Evolutionary conservation across 92 coral and sea anemone species (phyloP).

Genomic region (Actinernus sp.): DNA sequence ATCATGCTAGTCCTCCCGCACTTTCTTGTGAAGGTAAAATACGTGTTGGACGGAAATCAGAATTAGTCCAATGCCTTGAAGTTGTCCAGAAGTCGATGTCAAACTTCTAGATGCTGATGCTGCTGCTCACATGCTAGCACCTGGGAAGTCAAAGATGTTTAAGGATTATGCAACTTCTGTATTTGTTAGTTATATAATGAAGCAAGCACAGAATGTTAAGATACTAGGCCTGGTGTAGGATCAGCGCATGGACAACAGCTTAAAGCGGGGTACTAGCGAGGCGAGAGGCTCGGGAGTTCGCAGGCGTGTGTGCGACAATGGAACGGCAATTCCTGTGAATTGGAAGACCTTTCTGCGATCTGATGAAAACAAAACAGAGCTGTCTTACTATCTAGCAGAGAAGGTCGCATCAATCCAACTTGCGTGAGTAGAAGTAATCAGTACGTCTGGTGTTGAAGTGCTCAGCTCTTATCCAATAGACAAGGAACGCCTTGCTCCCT

Average conservation of each 20-base stretch:
- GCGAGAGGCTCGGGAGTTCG: slow-evolving; percentile 32
- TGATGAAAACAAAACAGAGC: slow-evolving; percentile 61
- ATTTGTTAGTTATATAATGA: slow-evolving; percentile 20
- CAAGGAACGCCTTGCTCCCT: slow-evolving; percentile 19
- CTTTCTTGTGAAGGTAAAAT: slow-evolving; percentile 21
- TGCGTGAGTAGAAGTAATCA: slow-evolving; percentile 29
- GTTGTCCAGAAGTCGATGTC: slow-evolving; percentile 50
- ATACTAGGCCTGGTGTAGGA: slow-evolving; percentile 20
- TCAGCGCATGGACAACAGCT: slow-evolving; percentile 9
- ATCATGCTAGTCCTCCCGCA: slow-evolving; percentile 34
- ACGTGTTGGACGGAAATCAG: slow-evolving; percentile 41
- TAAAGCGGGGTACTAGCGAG: slow-evolving; percentile 16
- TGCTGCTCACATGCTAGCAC: slow-evolving; percentile 43
- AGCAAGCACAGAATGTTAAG: slow-evolving; percentile 31
- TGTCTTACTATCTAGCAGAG: slow-evolving; percentile 29
- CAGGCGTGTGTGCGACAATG: slow-evolving; percentile 8
- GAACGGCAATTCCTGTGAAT: slow-evolving; percentile 9
- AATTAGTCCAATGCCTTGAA: slow-evolving; percentile 11
- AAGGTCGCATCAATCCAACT: slow-evolving; percentile 11
- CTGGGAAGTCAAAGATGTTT: slow-evolving; percentile 42
- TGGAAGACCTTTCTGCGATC: slow-evolving; percentile 32
- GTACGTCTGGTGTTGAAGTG: slow-evolving; percentile 27
- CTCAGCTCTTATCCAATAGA: slow-evolving; percentile 15
- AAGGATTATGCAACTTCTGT: slow-evolving; percentile 15
- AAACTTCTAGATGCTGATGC: slow-evolving; percentile 57